Evolutionary conservation across 2,113 vertebrate genomes (phyloP), one percentile per base, ranked within the genome.

Genomic region (Elephas maximus): DNA sequence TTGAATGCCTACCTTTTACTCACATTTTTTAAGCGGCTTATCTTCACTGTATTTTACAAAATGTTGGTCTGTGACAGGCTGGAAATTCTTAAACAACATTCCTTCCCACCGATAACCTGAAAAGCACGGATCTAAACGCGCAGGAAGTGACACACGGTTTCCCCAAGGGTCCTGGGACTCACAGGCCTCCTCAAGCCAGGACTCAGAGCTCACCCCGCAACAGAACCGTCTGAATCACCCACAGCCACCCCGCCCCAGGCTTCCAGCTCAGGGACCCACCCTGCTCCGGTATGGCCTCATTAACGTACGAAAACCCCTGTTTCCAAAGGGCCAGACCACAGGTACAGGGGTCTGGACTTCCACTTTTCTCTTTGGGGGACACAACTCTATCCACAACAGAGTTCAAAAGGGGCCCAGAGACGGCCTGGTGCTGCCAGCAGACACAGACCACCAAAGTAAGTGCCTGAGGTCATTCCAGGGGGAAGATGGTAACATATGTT

Each of bases 101-200:
- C 48, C 73, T 73, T 33, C 85, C 8, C 37, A 0, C 0, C 10
- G 51, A 30, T 60, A 51, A 30, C 57, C 28, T 74, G 51, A 74
- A 24, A 20, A 41, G n/a, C 0, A 17, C n/a, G 4, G 4, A 11
- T 30, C n/a, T 57, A 48, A 37, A 73, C 1, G 0, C 0, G 6
- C 0, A 28, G 45, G 33, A 48, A 63, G 65, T 57, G 82, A 53
- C 45, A 1, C 15, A 37, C 5, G 5, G 11, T 57, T 24, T 26
- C 4, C 67, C 84, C 3, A 20, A 14, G 51, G 33, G 51, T 24
- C 51, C 20, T 6, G 51, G 2, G 11, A 14, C n/a, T 33, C 1
- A 48, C 51, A 57, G 51, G 9, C 24, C 45, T 3, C 8, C 9
- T 14, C 23, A 37, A 0, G 0, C 2, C 14, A 33, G 67, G 48